Conservation (phyloP, 2,113 vertebrate genomes). For the Balaenoptera acutorostrata region DNA sequence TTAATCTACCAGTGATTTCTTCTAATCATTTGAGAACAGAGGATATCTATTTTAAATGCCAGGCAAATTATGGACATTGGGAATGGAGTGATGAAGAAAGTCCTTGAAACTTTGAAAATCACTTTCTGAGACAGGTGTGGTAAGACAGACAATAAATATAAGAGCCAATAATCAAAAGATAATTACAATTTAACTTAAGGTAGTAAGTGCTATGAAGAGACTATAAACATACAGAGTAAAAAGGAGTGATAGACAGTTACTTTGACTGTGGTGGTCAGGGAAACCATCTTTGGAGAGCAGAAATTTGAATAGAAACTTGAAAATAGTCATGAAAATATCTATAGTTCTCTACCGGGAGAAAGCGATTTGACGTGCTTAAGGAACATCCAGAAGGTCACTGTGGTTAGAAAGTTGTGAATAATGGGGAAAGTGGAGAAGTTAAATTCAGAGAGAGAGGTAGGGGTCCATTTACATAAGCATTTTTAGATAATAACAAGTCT, state of each 20-base stretch:
- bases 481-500: background rate
- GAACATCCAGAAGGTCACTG: background rate
- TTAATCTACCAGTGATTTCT: background rate
- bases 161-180: background rate
- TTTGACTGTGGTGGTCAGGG: background rate
- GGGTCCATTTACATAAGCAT: background rate
- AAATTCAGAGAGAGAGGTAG: background rate
- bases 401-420: background rate
- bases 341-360: no score
- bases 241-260: background rate
- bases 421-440: background rate
- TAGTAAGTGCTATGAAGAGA: background rate
- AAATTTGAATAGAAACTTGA: background rate
- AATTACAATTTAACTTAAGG: background rate
- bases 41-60: background rate
- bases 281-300: background rate
- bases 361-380: background rate
- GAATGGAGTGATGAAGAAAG: background rate
- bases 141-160: background rate
- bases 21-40: background rate
- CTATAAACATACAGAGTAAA: background rate
- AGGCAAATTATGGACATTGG: background rate
- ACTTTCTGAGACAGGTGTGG: background rate
- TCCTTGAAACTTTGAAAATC: background rate
- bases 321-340: background rate